Conservation (phyloP, 2,888 invertebrate genomes). For the Barypeithes pellucidus region DNA sequence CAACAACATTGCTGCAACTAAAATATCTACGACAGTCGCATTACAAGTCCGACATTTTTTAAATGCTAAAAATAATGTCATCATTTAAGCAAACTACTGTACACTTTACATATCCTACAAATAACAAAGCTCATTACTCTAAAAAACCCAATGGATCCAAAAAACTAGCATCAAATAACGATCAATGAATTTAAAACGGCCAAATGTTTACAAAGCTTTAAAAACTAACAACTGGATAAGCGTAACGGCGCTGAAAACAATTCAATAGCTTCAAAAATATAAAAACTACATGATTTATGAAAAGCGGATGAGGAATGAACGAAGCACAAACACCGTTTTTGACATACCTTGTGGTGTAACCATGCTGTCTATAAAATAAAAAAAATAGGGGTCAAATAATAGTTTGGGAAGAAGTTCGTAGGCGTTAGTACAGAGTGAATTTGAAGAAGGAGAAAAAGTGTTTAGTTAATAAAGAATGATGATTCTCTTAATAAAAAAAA, state of each 20-base stretch:
- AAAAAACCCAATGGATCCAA: no score
- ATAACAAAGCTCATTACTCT: no score
- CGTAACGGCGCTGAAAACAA: neutral
- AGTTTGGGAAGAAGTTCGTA: neutral
- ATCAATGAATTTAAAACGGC: neutral
- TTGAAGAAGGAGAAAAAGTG: slow-evolving; percentile 8
- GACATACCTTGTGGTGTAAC: slow-evolving; percentile 54
- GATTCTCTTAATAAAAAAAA: neutral
- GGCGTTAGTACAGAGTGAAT: slow-evolving; percentile 9
- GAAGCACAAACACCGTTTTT: slow-evolving; percentile 34
- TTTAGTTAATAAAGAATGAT: slow-evolving; percentile 6
- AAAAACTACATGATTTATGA: slow-evolving; percentile 11
- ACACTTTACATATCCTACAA: no score
- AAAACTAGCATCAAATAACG: no score
- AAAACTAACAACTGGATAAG: neutral
- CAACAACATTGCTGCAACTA: no score
- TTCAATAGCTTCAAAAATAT: neutral
- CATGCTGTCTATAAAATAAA: slow-evolving; percentile 53
- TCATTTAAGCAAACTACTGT: no score
- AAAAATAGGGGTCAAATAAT: slow-evolving; percentile 37
- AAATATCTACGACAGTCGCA: no score
- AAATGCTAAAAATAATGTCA: no score
- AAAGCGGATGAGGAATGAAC: slow-evolving; percentile 31
- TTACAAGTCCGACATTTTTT: no score
- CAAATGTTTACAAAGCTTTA: neutral